A percentile compares a stretch with the other conserved stretches of the same genome.
Evolutionary conservation across 2,113 vertebrate genomes (phyloP).

Genomic region (Pseudopodoces humilis): DNA sequence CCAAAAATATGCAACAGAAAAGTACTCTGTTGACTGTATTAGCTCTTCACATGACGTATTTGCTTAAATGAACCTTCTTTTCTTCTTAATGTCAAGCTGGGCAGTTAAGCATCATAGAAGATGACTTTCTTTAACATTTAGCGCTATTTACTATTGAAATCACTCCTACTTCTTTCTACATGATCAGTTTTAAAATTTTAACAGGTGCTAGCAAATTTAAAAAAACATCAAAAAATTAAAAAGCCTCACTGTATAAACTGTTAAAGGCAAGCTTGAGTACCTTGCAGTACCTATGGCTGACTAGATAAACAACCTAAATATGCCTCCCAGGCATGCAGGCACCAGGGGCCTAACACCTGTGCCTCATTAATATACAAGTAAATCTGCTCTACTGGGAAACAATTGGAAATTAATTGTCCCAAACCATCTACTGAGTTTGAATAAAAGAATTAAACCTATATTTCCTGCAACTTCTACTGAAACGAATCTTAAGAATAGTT

Average conservation of each 20-base stretch:
- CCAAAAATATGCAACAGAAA: slow-evolving; percentile 69
- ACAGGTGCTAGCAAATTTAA: slow-evolving; percentile 80
- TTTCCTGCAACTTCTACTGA: slow-evolving; percentile 67
- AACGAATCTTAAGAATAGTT: slow-evolving; percentile 51
- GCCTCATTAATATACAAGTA: slow-evolving; percentile 87
- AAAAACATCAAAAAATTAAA: slow-evolving; percentile 75
- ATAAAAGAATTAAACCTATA: slow-evolving; percentile 78
- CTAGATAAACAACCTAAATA: slow-evolving; percentile 84
- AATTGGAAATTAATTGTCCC: slow-evolving; percentile 89
- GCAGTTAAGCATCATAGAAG: slow-evolving; percentile 74
- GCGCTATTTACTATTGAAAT: slow-evolving; percentile 76
- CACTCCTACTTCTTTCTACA: slow-evolving; percentile 76
- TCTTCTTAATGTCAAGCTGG: slow-evolving; percentile 73
- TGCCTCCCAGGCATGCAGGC: slow-evolving; percentile 81
- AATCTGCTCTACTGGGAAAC: slow-evolving; percentile 85
- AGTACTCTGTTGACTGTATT: slow-evolving; percentile 58
- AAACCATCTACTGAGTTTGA: slow-evolving; percentile 82
- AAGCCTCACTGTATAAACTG: slow-evolving; percentile 79
- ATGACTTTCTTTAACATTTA: slow-evolving; percentile 75
- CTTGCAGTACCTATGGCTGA: slow-evolving; percentile 81
- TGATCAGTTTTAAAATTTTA: slow-evolving; percentile 82
- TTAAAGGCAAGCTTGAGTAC: slow-evolving; percentile 80
- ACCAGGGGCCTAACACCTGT: slow-evolving; percentile 86
- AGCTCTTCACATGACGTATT: slow-evolving; percentile 66
- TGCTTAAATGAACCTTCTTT: slow-evolving; percentile 71